Conservation (phyloP, 2,888 invertebrate genomes). For the Ceraclea dissimilis region DNA sequence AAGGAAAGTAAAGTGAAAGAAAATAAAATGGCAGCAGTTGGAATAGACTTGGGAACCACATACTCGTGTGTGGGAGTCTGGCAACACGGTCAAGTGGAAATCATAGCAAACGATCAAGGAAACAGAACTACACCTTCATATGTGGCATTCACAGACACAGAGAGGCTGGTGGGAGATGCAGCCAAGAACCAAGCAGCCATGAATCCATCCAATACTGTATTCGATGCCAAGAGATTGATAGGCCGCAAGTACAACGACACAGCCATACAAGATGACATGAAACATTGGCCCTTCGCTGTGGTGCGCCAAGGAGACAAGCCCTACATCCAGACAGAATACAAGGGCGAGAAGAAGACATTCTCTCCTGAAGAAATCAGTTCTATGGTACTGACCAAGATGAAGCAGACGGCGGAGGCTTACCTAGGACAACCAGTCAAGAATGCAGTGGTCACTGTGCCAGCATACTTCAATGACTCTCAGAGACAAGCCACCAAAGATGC, state of each 20-base stretch:
- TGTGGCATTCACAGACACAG: conserved; percentile 80
- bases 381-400: conserved; percentile 56
- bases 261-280: conserved; percentile 71
- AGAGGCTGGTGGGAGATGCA: conserved; percentile 78
- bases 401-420: conserved; percentile 66
- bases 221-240: conserved; percentile 69
- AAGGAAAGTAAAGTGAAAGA: background rate
- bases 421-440: conserved; percentile 59
- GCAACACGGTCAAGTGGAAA: conserved; percentile 73
- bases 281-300: conserved; percentile 74
- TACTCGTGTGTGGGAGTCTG: conserved; percentile 84
- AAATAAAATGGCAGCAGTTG: conserved; percentile 43
- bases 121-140: conserved; percentile 83
- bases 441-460: conserved; percentile 74
- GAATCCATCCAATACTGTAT: conserved; percentile 69
- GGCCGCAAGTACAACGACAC: conserved; percentile 70
- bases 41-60: conserved; percentile 82
- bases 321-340: conserved; percentile 60
- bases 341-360: conserved; percentile 56
- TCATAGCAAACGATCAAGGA: conserved; percentile 84
- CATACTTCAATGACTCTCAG: conserved; percentile 70
- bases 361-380: conserved; percentile 66
- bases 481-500: conserved; percentile 77
- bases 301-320: conserved; percentile 58
- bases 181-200: conserved; percentile 78